phyloP scores from a whole-genome alignment of 2,888 invertebrate genomes.

The Leucophora obtusa region DNA sequence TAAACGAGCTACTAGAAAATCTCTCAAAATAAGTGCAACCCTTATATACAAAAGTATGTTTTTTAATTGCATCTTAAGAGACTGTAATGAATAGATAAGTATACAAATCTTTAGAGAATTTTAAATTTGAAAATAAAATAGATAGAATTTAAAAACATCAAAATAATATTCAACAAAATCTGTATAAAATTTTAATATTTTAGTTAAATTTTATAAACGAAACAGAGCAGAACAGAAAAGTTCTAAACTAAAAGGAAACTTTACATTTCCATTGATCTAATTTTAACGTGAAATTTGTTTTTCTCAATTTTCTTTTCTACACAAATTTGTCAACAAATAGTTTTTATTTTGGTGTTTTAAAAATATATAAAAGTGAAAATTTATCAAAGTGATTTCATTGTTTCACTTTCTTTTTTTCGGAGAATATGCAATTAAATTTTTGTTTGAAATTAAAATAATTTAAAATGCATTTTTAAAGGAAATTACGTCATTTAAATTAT shows the following conservation, averaged over 20 bases:
- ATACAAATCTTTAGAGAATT: slow-evolving; percentile 23
- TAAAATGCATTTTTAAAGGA: slow-evolving; percentile 21
- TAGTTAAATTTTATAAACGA: slow-evolving; percentile 69
- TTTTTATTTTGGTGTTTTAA: not conserved
- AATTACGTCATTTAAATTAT: slow-evolving; percentile 45
- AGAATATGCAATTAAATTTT: not conserved
- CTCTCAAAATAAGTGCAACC: no score
- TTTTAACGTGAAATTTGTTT: not conserved
- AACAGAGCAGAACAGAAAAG: slow-evolving; percentile 65
- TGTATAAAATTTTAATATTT: slow-evolving; percentile 62
- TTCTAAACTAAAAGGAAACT: slow-evolving; percentile 9
- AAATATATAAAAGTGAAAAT: slow-evolving; percentile 22
- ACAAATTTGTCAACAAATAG: not conserved
- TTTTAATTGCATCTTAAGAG: not conserved
- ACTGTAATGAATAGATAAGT: not conserved
- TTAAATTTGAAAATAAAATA: not conserved
- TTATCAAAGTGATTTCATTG: slow-evolving; percentile 11
- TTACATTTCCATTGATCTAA: not conserved
- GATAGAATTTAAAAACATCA: slow-evolving; percentile 18
- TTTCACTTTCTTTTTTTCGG: not conserved
- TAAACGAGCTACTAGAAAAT: no score
- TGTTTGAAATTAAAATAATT: slow-evolving; percentile 7
- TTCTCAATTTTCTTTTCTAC: not conserved
- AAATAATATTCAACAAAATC: slow-evolving; percentile 24
- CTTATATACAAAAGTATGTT: no score